These are phyloP conservation scores for Neomorphus geoffroyi DNA, from an alignment of 2,797 vertebrate species.

Conservation along the genomic window DNA sequence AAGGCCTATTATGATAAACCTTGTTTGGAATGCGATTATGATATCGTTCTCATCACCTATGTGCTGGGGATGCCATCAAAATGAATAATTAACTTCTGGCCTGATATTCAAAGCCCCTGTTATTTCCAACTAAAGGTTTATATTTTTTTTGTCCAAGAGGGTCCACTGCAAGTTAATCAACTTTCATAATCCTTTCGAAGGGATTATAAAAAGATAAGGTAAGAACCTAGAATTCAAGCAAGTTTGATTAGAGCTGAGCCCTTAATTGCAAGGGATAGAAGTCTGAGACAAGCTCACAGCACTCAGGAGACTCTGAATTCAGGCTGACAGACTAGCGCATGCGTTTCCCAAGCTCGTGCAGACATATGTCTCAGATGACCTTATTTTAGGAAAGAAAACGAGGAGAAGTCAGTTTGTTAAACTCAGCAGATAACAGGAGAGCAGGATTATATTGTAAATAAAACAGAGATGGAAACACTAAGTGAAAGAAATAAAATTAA, in stretches of 20 bases:
- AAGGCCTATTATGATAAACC: background rate
- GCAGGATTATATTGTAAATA: background rate
- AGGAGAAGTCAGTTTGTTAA: background rate
- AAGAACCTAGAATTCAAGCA: background rate
- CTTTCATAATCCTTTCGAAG: slow-evolving; percentile 15
- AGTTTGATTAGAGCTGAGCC: background rate
- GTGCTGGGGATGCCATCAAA: background rate
- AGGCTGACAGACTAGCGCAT: background rate
- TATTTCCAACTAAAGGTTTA: background rate
- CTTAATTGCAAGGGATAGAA: background rate
- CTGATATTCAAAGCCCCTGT: background rate
- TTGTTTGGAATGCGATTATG: background rate
- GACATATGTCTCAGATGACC: background rate
- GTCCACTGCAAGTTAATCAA: background rate
- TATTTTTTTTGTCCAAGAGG: background rate
- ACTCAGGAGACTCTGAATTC: background rate
- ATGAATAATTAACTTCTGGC: slow-evolving; percentile 19
- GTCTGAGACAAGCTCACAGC: background rate
- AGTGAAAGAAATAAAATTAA: background rate
- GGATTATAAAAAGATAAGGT: slow-evolving; percentile 7
- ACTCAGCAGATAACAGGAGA: background rate
- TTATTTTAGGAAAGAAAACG: background rate
- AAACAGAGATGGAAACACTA: background rate
- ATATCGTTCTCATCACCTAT: background rate
- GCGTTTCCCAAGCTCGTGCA: background rate